Base-by-base conservation (phyloP, 2,888 invertebrate genomes). In the Lamellibrachia satsuma region DNA sequence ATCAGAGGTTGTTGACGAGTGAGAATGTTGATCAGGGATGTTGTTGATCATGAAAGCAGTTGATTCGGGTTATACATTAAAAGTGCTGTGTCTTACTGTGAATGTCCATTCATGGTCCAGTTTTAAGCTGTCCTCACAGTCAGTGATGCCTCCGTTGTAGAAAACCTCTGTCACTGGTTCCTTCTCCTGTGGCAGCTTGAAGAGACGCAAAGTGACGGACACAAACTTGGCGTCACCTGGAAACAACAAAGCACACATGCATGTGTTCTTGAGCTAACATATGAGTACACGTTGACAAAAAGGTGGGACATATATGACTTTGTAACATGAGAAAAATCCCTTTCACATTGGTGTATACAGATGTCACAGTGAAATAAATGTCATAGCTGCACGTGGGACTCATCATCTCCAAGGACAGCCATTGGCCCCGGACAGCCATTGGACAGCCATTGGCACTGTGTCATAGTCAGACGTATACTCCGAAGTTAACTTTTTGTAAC, bases 201-300 rank as follows among this genome's bases (percentile, higher is more conserved):
- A 96, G 92, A 96, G 93, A 52, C 96, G 94, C 93, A 95, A 96
- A 0, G 95, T 95, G 22, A 94, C 95, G 1, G 96, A 96, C 22
- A 95, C 95, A 94, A 96, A 96, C 93, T 94, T 94, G n/a, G 95
- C 94, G 93, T 95, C 95, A 52, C 95, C 96, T 95, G 93, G 2
- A 91, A 90, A 9, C 7, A 90, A 51, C 9, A n/a, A 3, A 27
- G n/a, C 9, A 52, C 39, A 39, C 39, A 39, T 39, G 39, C 39
- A 52, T 15, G 15, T 51, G n/a, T 52, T 52, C 6, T 7, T 91
- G 39, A 8, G n/a, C 6, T 51, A 6, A 22, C n/a, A 22, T 7
- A 11, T 9, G 8, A 9, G n/a, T 22, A 11, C 6, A 75, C 75
- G n/a, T 55, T 55, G 55, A 55, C 7, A 1, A 55, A 55, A 55